phyloP scores from a whole-genome alignment of 2,113 vertebrate genomes.

The Patagioenas fasciata region DNA sequence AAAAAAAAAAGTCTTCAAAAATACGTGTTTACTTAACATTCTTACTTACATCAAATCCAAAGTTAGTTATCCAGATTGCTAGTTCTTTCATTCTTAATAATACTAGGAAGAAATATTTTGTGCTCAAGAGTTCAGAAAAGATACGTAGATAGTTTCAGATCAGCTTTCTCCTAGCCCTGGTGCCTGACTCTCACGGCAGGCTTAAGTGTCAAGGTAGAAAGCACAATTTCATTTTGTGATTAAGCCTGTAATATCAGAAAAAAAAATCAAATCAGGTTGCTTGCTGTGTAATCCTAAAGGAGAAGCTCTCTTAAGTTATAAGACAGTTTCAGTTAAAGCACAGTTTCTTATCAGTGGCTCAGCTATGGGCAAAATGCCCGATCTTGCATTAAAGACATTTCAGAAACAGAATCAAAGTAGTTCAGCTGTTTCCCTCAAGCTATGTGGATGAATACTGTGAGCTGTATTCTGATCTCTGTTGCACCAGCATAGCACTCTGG shows the following conservation, averaged over 20 bases:
- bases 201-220: conserved; percentile 9
- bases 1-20: neutral
- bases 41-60: neutral
- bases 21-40: neutral
- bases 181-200: neutral
- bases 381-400: conserved; percentile 9
- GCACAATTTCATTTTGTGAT: conserved; percentile 12
- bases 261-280: conserved; percentile 33
- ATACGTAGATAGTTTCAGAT: neutral
- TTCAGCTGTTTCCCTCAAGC: neutral
- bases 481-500: neutral
- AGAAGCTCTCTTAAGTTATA: conserved; percentile 35
- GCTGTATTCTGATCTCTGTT: neutral
- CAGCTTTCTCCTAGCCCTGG: neutral
- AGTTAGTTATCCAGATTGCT: neutral
- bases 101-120: neutral
- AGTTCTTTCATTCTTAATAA: neutral
- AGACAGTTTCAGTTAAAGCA: conserved; percentile 22
- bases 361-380: conserved; percentile 18
- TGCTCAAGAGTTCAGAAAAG: neutral
- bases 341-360: conserved; percentile 26
- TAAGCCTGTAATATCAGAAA: conserved; percentile 22
- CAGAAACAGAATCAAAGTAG: conserved; percentile 12
- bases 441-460: neutral
- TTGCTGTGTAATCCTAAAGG: conserved; percentile 43